These are phyloP conservation scores for Trachythela sp. DNA, from an alignment of 64 coral and sea anemone genomes.

Conservation along the genomic window DNA sequence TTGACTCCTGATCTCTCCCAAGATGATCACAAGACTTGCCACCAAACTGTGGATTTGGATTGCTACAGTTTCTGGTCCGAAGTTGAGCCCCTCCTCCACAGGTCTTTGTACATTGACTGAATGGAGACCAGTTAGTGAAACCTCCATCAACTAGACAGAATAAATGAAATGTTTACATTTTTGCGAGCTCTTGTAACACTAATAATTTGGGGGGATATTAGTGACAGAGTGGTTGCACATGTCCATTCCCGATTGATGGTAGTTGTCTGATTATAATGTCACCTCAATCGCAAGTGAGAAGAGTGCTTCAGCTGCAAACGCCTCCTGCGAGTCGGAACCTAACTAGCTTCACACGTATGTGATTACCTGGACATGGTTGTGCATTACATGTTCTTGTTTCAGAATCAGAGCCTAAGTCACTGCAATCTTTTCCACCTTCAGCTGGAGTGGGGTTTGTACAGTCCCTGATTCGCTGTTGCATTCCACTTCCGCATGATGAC, in stretches of 20 bases:
- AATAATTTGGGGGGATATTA: no score
- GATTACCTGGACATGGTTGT: neutral
- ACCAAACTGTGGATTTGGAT: neutral
- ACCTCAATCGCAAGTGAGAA: no score
- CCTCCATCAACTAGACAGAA: neutral
- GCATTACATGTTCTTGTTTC: conserved; percentile 8
- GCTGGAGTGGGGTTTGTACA: neutral
- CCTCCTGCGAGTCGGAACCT: neutral
- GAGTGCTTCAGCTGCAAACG: no score
- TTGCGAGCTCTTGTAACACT: neutral
- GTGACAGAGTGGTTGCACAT: no score
- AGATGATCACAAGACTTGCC: neutral
- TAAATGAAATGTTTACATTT: neutral
- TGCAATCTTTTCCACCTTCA: conserved; percentile 1
- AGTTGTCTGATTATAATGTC: no score
- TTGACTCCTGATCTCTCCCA: neutral
- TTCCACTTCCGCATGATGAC: conserved; percentile 2
- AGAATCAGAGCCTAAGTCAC: neutral
- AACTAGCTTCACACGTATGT: neutral
- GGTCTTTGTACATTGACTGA: neutral
- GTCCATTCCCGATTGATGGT: no score
- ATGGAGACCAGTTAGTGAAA: neutral
- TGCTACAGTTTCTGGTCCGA: neutral
- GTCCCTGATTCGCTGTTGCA: neutral
- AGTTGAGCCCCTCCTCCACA: neutral